These are phyloP conservation scores for Drosophila obscura DNA, from an alignment of 1,140 invertebrate species.

Conservation along the genomic window DNA sequence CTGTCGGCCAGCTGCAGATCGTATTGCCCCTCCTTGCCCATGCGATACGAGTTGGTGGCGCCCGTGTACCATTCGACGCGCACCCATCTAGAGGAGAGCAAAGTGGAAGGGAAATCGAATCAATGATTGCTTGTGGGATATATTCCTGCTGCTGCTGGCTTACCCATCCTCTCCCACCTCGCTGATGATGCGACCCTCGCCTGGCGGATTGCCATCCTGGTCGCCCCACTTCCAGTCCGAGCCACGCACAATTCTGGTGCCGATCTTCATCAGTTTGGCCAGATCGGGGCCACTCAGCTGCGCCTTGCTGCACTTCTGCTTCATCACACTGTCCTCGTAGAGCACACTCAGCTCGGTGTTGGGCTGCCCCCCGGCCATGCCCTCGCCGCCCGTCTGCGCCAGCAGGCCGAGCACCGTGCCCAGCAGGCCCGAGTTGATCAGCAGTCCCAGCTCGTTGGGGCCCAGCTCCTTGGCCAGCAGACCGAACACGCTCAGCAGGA, in stretches of 20 bases:
- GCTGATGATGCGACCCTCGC: constrained; percentile 95
- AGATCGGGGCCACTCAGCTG: constrained; percentile 89
- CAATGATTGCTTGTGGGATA: background rate
- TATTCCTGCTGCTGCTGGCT: too few species aligned
- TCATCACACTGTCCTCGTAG: constrained; percentile 88
- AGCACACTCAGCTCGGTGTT: constrained; percentile 85
- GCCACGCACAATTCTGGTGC: constrained; percentile 95
- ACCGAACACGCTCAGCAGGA: constrained; percentile 91
- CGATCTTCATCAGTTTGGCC: constrained; percentile 95
- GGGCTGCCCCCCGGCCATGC: constrained; percentile 79
- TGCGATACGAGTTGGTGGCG: constrained; percentile 96
- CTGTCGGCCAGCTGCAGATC: constrained; percentile 94
- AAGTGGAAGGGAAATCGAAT: background rate
- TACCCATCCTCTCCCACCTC: constrained; percentile 96
- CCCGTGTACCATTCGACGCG: constrained; percentile 99
- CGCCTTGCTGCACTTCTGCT: constrained; percentile 84
- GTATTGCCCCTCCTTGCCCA: constrained; percentile 99
- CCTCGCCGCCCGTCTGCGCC: constrained; percentile 90
- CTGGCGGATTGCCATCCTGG: constrained; percentile 95
- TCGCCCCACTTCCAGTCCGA: constrained; percentile 99
- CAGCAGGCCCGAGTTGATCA: constrained; percentile 93
- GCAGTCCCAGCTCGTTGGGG: constrained; percentile 91
- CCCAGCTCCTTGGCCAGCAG: constrained; percentile 89
- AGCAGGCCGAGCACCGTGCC: constrained; percentile 93
- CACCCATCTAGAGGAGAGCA: constrained; percentile 88